Evolutionary conservation across 23 tunicate genomes (phyloP).

Genomic region (Aplidium turbinatum): DNA sequence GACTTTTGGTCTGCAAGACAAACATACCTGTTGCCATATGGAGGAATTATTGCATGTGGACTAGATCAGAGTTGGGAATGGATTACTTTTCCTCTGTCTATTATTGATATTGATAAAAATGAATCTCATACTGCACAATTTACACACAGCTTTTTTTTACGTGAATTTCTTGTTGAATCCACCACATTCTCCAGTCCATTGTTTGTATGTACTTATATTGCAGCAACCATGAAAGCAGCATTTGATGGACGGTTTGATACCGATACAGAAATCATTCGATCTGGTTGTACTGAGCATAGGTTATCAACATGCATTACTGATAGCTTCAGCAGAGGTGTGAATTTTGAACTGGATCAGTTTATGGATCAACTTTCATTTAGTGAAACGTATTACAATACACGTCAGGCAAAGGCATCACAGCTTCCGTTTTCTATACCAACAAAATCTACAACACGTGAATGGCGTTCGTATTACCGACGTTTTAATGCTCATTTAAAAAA

Average conservation of each 20-base stretch:
- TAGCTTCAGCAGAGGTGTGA: no score
- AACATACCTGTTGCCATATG: slow-evolving; percentile 29
- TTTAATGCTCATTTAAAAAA: no score
- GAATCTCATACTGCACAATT: slow-evolving; percentile 25
- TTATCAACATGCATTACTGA: no score
- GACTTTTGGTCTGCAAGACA: slow-evolving; percentile 27
- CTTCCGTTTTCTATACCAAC: no score
- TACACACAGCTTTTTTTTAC: slow-evolving; percentile 20
- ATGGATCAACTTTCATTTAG: slow-evolving; percentile 19
- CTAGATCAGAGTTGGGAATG: slow-evolving; percentile 27
- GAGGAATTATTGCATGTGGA: slow-evolving; percentile 27
- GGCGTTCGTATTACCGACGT: no score
- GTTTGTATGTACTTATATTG: no score
- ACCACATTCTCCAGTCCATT: slow-evolving; percentile 19
- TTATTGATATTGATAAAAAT: no score
- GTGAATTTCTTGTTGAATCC: slow-evolving; percentile 20
- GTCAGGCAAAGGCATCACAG: slow-evolving; percentile 28
- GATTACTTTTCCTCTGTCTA: slow-evolving; percentile 23
- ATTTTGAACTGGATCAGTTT: slow-evolving; percentile 20
- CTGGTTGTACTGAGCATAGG: slow-evolving; percentile 18
- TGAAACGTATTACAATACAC: slow-evolving; percentile 14
- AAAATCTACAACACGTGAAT: no score
- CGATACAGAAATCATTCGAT: slow-evolving; percentile 13
- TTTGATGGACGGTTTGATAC: slow-evolving; percentile 19
- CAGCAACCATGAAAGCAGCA: slow-evolving; percentile 25